Evolutionary conservation across 2,888 invertebrate genomes (phyloP), one percentile per base, ranked within the genome.

Genomic region (Ichneumoninae sp.): DNA sequence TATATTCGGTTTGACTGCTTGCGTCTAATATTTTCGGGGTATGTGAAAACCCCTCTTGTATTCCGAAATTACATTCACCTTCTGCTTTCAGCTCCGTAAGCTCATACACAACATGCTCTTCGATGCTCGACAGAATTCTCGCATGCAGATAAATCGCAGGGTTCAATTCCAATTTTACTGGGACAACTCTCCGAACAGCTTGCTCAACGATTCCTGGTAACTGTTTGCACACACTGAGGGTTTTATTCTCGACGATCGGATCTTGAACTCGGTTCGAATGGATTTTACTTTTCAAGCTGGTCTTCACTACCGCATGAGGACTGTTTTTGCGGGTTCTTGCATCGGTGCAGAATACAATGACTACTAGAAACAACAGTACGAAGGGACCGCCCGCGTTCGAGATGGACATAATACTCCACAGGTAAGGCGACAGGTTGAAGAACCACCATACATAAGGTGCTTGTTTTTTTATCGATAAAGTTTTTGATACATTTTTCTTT

Each of bases 271-370:
- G 13, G 70, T 36, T 30, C 5, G 16, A 4, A 47, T 47, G 13
- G 13, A 19, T 33, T 68, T 72, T 62, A 3, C 57, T 10, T 19
- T 52, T 13, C 13, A 22, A 36, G 33, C 66, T 60, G 19, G 36
- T 72, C 19, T 47, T 62, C n/a, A n/a, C 0, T 0, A 50, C 26
- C 52, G 70, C 16, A n/a, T 16, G 22, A 52, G 0, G 6, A n/a
- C 10, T 33, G 22, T 16, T 65, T 33, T 66, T 70, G 57, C 66
- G 68, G 10, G 82, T 68, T n/a, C 68, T 74, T 16, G 81, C 77
- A 65, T 86, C 85, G 13, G 66, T 70, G 76, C 79, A 85, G 50
- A 86, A 76, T 66, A 83, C 75, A 71, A 86, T 79, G 47, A 80
- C 75, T 26, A 78, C 47, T 3, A 85, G 33, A 52, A 81, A 80